Conservation (phyloP, 2,113 vertebrate species). For the Hemibagrus wyckioides region DNA sequence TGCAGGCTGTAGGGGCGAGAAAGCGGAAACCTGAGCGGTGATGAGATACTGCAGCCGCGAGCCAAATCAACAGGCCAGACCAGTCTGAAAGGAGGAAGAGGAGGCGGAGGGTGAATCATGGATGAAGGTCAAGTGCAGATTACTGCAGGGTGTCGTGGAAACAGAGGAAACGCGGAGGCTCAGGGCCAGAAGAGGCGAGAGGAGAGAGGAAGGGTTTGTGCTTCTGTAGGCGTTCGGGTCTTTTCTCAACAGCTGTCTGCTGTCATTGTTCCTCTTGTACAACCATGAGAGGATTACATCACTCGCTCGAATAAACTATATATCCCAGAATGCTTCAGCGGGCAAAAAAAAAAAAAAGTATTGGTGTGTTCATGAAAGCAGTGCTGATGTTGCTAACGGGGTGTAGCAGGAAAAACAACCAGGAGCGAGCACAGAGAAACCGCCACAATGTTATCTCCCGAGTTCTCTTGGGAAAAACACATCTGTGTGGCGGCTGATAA, state of each 20-base stretch:
- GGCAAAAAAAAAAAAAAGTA: not conserved
- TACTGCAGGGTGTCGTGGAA: conserved; percentile 48
- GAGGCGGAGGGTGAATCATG: conserved; percentile 43
- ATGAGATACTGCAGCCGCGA: conserved; percentile 13
- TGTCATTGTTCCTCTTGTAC: conserved; percentile 25
- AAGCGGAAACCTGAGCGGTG: not conserved
- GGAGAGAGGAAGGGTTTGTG: conserved; percentile 5
- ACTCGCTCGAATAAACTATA: not conserved
- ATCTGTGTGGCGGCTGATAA: conserved; percentile 34
- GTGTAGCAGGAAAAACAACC: not conserved
- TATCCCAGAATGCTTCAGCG: conserved; percentile 32
- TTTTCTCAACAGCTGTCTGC: conserved; percentile 29
- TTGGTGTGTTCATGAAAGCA: not conserved
- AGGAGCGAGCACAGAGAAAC: not conserved
- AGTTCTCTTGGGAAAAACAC: conserved; percentile 2
- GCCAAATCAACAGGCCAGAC: conserved; percentile 47
- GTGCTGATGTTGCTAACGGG: not conserved
- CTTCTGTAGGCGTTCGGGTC: conserved; percentile 33
- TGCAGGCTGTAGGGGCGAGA: conserved; percentile 10
- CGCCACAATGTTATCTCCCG: not conserved
- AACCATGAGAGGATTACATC: conserved; percentile 38
- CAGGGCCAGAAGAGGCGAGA: conserved; percentile 29
- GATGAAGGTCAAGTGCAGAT: conserved; percentile 51
- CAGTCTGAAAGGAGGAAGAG: conserved; percentile 44
- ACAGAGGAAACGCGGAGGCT: conserved; percentile 46